These are phyloP conservation scores for Rhynchopsitta pachyrhyncha DNA, from an alignment of 2,113 vertebrate species.

Conservation along the genomic window DNA sequence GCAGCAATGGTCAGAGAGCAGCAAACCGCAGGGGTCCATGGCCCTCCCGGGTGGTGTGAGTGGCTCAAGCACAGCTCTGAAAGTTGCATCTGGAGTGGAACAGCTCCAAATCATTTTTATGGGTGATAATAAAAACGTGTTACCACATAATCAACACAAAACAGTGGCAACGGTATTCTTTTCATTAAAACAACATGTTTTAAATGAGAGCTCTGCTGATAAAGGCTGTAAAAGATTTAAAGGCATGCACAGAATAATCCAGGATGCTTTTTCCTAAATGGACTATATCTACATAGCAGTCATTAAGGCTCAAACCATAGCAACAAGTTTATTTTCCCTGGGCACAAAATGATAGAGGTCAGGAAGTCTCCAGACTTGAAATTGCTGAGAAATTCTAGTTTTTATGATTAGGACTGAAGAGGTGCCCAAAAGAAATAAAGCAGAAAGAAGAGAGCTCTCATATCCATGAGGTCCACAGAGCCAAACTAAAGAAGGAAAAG, in stretches of 20 bases:
- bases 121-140: slow-evolving; percentile 54
- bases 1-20: not conserved
- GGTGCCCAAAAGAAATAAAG: slow-evolving; percentile 56
- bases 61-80: not conserved
- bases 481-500: slow-evolving; percentile 43
- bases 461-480: not conserved
- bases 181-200: slow-evolving; percentile 61
- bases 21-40: not conserved
- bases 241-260: slow-evolving; percentile 10
- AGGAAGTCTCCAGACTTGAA: slow-evolving; percentile 26
- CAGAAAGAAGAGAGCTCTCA: slow-evolving; percentile 11
- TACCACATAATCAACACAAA: slow-evolving; percentile 64
- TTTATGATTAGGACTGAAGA: slow-evolving; percentile 31
- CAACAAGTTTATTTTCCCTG: slow-evolving; percentile 53
- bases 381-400: slow-evolving; percentile 45
- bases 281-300: not conserved
- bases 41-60: not conserved
- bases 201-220: slow-evolving; percentile 44
- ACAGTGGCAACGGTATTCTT: slow-evolving; percentile 45
- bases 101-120: slow-evolving; percentile 59
- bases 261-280: not conserved
- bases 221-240: slow-evolving; percentile 27
- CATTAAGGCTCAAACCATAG: slow-evolving; percentile 15
- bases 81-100: slow-evolving; percentile 34
- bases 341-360: slow-evolving; percentile 22